Conservation (phyloP, 2,797 vertebrate species). For the Xenopus petersii region DNA sequence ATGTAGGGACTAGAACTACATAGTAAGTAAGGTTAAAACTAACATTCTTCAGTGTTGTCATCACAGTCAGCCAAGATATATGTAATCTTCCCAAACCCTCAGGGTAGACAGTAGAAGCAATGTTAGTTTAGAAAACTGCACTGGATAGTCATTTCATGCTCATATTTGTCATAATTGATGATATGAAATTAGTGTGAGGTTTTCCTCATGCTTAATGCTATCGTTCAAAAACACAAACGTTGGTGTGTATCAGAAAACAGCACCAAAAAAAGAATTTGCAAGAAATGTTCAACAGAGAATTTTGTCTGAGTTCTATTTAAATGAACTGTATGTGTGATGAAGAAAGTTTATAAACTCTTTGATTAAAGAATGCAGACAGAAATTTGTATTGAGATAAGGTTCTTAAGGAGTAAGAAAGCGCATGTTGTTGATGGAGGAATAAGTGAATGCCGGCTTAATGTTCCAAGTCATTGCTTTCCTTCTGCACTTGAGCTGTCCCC, state of each 20-base stretch:
- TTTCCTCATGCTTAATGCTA: no score
- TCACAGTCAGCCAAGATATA: background rate
- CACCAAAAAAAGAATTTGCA: no score
- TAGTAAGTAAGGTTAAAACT: no score
- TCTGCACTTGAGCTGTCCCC: slow-evolving; percentile 2
- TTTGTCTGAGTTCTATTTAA: slow-evolving; percentile 18
- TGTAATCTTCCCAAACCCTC: no score
- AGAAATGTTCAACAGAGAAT: slow-evolving; percentile 15
- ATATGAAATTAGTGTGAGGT: no score
- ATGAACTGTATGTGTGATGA: background rate
- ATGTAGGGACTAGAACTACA: no score
- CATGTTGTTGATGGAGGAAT: background rate
- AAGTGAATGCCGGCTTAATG: background rate
- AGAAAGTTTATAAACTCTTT: background rate
- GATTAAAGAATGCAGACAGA: background rate
- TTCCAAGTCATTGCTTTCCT: slow-evolving; percentile 13
- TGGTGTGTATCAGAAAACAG: no score
- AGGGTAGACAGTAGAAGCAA: no score
- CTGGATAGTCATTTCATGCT: no score
- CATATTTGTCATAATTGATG: no score
- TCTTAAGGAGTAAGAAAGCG: background rate
- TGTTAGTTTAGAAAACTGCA: no score
- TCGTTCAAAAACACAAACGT: no score
- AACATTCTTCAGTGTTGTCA: background rate
- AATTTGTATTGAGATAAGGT: background rate